Evolutionary conservation across 1,140 invertebrate genomes (phyloP).

Genomic region (Zaprionus capensis): DNA sequence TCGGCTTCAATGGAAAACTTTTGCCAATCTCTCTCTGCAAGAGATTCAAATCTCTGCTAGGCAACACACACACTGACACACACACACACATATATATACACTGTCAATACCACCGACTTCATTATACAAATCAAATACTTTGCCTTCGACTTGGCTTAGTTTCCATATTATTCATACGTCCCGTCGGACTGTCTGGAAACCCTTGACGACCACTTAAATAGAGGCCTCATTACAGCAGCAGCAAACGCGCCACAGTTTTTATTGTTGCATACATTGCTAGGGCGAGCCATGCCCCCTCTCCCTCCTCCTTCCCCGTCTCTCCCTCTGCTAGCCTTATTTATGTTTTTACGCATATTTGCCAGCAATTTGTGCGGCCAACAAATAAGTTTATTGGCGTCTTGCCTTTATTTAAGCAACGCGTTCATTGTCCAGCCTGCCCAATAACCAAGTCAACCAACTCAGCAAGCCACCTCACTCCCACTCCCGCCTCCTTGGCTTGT

Average conservation of each 20-base stretch:
- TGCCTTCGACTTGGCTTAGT: conserved; percentile 39
- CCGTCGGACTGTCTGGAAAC: conserved; percentile 30
- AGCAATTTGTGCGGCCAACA: conserved; percentile 65
- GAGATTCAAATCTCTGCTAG: neutral
- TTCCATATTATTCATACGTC: conserved; percentile 68
- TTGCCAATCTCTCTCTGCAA: neutral
- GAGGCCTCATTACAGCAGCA: conserved; percentile 54
- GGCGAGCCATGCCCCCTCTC: neutral
- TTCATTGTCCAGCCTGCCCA: conserved; percentile 33
- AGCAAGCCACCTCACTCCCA: neutral
- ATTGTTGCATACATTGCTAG: conserved; percentile 67
- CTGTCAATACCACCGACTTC: conserved; percentile 1
- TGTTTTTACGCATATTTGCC: conserved; percentile 74
- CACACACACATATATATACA: neutral
- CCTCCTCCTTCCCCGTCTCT: neutral
- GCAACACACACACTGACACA: neutral
- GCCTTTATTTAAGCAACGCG: conserved; percentile 59
- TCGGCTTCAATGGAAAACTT: conserved; percentile 8
- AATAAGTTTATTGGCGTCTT: conserved; percentile 62
- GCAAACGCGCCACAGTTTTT: conserved; percentile 46
- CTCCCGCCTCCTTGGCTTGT: neutral
- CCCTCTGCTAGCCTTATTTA: conserved; percentile 55
- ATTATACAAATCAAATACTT: conserved; percentile 50
- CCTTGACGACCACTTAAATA: conserved; percentile 48
- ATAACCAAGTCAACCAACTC: conserved; percentile 55